Evolutionary conservation across 2,888 invertebrate species (phyloP).

Genomic region (Stenoptilia bipunctidactyla): DNA sequence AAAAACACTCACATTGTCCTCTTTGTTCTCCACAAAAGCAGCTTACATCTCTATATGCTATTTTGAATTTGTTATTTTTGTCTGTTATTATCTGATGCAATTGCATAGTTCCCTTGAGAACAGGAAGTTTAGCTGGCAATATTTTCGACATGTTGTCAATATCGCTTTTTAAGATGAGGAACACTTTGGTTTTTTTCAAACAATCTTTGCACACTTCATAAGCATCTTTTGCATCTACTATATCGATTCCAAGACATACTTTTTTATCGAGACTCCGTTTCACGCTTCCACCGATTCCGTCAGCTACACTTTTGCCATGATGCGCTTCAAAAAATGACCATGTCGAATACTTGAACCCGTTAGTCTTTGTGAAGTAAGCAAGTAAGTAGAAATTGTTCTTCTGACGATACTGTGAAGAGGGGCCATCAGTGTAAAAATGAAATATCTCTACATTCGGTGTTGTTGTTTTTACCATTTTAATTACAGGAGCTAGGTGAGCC

Average conservation of each 20-base stretch:
- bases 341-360: constrained; percentile 8
- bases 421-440: constrained; percentile 14
- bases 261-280: constrained; percentile 4
- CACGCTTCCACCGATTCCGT: constrained; percentile 13
- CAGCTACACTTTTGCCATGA: constrained; percentile 14
- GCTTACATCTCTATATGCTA: too few relatives aligned
- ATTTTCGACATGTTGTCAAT: constrained; percentile 1
- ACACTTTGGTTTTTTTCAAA: constrained; percentile 3
- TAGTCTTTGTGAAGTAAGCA: constrained; percentile 5
- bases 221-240: constrained; percentile 1
- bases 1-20: too few relatives aligned
- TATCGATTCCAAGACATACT: constrained; percentile 2
- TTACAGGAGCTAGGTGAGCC: too few relatives aligned
- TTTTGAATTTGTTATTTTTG: too few relatives aligned
- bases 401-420: constrained; percentile 13
- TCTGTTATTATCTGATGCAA: too few relatives aligned
- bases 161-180: background rate
- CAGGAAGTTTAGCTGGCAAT: background rate
- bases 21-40: too few relatives aligned
- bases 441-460: background rate
- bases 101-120: constrained; percentile 4
- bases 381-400: constrained; percentile 15
- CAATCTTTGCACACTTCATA: constrained; percentile 4
- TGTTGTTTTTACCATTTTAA: too few relatives aligned
- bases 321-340: constrained; percentile 14